These are phyloP conservation scores for Hemiprocne comata DNA, from an alignment of 2,113 vertebrate species.

Conservation along the genomic window DNA sequence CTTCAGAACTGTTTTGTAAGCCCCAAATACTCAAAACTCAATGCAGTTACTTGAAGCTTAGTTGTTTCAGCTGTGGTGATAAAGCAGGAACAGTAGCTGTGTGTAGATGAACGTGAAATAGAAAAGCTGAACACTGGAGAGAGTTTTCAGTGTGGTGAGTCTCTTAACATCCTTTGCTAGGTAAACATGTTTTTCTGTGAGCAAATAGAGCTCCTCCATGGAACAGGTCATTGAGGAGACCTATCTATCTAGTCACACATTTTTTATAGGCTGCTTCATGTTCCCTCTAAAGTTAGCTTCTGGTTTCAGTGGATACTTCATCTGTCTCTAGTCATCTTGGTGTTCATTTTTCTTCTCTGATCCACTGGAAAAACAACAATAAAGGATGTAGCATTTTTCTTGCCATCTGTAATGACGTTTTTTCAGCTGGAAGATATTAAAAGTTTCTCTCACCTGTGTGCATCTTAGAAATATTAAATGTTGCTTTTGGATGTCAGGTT, in stretches of 20 bases:
- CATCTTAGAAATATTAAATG: neutral
- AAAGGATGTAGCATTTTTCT: neutral
- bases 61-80: neutral
- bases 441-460: neutral
- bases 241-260: neutral
- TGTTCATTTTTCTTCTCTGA: neutral
- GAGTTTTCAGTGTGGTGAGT: neutral
- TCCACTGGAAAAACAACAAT: neutral
- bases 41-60: neutral
- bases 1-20: neutral
- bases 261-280: neutral
- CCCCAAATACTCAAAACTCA: neutral
- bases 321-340: neutral
- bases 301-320: neutral
- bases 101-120: neutral
- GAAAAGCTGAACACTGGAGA: neutral
- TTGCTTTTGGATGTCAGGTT: neutral
- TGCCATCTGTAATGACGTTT: neutral
- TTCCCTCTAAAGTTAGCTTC: neutral
- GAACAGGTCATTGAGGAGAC: neutral
- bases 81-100: neutral
- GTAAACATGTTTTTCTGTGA: neutral
- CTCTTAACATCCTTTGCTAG: neutral
- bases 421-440: neutral
- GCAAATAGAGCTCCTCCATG: neutral